phyloP scores from a whole-genome alignment of 2,113 vertebrate genomes.

The Pogona vitticeps region DNA sequence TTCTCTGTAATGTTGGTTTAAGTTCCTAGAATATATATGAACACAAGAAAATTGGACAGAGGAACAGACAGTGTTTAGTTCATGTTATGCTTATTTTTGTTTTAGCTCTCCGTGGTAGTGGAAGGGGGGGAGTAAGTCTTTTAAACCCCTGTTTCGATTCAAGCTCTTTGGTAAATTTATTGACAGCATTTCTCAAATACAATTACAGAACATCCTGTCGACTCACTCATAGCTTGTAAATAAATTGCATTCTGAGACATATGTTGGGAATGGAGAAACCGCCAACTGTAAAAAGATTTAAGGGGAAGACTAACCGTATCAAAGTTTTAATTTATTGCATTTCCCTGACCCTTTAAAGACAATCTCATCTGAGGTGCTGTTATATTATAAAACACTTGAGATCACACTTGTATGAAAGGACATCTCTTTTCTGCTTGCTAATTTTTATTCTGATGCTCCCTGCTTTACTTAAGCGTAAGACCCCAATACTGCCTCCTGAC shows the following conservation, averaged over 20 bases:
- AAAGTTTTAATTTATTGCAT: constrained; percentile 45
- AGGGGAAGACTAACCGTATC: constrained; percentile 51
- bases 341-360: neutral
- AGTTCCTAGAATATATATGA: neutral
- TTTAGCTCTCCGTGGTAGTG: neutral
- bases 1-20: neutral
- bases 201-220: constrained; percentile 76
- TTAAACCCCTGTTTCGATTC: constrained; percentile 75
- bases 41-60: neutral
- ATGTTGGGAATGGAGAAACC: neutral
- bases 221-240: constrained; percentile 75
- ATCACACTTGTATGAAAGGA: neutral
- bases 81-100: neutral
- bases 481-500: neutral
- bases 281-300: constrained; percentile 63
- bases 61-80: neutral
- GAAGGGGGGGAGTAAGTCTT: constrained; percentile 48
- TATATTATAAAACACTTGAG: constrained; percentile 9
- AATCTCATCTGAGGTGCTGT: neutral
- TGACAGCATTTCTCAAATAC: constrained; percentile 77
- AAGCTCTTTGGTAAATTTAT: constrained; percentile 78
- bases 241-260: constrained; percentile 65
- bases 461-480: neutral
- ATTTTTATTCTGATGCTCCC: neutral
- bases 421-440: neutral